phyloP scores from a whole-genome alignment of 2,113 vertebrate genomes.

The Eira barbara region DNA sequence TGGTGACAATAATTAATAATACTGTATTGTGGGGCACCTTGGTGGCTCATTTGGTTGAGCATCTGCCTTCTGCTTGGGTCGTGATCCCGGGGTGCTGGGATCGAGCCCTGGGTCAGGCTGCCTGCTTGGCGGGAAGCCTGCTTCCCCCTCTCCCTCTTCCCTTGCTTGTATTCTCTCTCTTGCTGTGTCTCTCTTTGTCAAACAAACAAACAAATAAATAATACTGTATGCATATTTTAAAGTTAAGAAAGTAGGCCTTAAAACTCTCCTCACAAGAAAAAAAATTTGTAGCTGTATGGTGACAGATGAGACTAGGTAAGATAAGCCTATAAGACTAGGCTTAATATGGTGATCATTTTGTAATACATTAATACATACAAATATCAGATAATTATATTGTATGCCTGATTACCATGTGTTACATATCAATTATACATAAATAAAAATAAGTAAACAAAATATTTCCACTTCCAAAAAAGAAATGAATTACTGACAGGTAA shows the following conservation, averaged over 20 bases:
- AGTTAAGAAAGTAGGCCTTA: not conserved
- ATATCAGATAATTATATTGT: not conserved
- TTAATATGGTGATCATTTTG: not conserved
- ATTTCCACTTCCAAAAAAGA: not conserved
- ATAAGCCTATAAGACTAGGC: not conserved
- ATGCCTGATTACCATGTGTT: not conserved
- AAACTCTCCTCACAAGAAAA: not conserved
- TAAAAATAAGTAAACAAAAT: not conserved
- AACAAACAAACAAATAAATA: not conserved
- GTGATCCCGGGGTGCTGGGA: too few species aligned
- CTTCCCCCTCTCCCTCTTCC: too few species aligned
- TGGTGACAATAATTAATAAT: not conserved
- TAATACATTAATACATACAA: not conserved
- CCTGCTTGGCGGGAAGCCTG: too few species aligned
- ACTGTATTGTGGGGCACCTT: not conserved
- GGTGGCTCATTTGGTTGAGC: too few species aligned
- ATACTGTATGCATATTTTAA: not conserved
- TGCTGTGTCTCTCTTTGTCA: too few species aligned
- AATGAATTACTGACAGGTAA: not conserved
- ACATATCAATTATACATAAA: not conserved
- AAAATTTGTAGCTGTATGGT: not conserved
- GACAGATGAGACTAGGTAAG: not conserved
- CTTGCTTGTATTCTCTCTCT: too few species aligned
- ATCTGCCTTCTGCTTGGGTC: too few species aligned
- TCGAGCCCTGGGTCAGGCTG: too few species aligned